Conservation (phyloP, 2,113 vertebrate genomes). For the Ariopsis seemanni region DNA sequence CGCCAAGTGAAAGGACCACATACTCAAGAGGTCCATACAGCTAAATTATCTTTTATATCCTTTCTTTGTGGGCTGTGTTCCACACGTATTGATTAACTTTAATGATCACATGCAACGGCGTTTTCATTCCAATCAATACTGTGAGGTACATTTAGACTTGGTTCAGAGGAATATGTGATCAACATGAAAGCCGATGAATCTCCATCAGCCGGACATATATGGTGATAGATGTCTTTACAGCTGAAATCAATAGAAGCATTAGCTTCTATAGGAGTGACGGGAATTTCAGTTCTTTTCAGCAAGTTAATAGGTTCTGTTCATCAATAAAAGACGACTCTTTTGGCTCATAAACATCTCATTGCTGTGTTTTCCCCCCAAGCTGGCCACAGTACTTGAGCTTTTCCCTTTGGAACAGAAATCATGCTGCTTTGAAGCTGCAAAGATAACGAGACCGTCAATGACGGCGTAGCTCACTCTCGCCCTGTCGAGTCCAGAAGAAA, state of each 20-base stretch:
- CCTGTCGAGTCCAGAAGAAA: too few relatives aligned
- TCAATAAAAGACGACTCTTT: background rate
- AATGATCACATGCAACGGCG: constrained; percentile 33
- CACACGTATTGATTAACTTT: constrained; percentile 41
- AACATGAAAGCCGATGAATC: background rate
- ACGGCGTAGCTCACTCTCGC: too few relatives aligned
- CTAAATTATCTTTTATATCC: constrained; percentile 39
- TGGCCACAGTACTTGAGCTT: background rate
- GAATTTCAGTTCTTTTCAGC: background rate
- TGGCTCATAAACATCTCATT: background rate
- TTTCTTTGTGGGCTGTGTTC: constrained; percentile 35
- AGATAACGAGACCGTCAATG: too few relatives aligned
- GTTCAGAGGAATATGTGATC: constrained; percentile 27
- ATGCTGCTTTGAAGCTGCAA: background rate
- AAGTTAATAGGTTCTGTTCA: background rate
- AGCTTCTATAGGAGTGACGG: background rate
- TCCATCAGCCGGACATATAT: background rate
- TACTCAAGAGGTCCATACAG: constrained; percentile 5
- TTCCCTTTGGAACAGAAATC: background rate
- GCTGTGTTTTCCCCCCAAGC: background rate
- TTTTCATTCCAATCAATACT: constrained; percentile 42
- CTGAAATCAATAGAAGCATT: background rate
- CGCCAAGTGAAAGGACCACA: constrained; percentile 9
- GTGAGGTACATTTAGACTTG: constrained; percentile 30
- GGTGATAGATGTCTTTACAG: background rate